Base-by-base conservation (phyloP, 2,888 invertebrate species). In the Cepaea hortensis region DNA sequence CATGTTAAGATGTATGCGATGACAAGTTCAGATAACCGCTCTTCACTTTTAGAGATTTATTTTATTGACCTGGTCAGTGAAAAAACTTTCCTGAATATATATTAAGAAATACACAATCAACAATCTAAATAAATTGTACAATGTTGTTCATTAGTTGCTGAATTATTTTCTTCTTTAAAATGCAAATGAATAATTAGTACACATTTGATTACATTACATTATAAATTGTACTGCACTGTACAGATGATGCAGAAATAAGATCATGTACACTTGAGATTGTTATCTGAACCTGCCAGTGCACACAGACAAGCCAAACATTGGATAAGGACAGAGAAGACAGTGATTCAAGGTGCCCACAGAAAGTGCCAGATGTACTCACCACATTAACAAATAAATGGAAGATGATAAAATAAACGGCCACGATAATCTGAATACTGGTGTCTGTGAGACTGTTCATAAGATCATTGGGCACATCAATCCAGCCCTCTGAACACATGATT, bases 401-500 rank as follows among this genome's bases (percentile, higher is more conserved):
- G 86, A 93, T 86, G 84, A 92, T 89, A 89, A 94, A 93, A 90
- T 93, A 93, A 62, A 91, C 79, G 68, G 92, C 91, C 76, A 92
- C 91, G 55, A 92, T n/a, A 50, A 91, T 83, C 81, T 88, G 87
- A 84, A 91, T 81, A 48, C 90, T 50, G 5, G 81, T 50, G 79
- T 87, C 85, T 35, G 86, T 72, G 62, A 90, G 87, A 62, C 89
- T 88, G 61, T 89, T 86, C 91, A 94, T 91, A 15, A 93, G 90
- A 20, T 91, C 92, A 61, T 91, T 89, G 88, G 93, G 91, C 48
- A 94, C 92, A 77, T 94, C 94, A 46, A 92, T 91, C 94, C 94
- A 94, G 83, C 94, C 94, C 88, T 94, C 94, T 89, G 94, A 94
- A 85, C 92, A 93, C 88, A 94, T 90, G 87, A 94, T 93, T 91